Evolutionary conservation across 1,140 invertebrate species (phyloP).

Genomic region (Ceratoteleas bidentatus): DNA sequence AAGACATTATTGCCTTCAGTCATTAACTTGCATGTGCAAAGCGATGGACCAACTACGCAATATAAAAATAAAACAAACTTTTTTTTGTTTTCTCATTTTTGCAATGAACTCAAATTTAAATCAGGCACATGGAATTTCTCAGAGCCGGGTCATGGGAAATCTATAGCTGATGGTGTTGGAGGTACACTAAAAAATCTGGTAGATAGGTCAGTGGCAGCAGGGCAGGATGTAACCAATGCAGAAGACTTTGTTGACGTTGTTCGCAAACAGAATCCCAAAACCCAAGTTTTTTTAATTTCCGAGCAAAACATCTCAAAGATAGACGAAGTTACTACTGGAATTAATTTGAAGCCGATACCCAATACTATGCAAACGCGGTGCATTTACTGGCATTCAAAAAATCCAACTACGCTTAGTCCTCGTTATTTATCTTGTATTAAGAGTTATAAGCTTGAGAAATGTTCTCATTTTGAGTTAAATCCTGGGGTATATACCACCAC

Average conservation of each 20-base stretch:
- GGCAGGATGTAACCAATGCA: neutral
- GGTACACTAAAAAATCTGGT: neutral
- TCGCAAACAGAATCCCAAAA: too few relatives aligned
- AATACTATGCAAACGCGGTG: too few relatives aligned
- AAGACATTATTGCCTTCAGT: neutral
- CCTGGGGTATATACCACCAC: too few relatives aligned
- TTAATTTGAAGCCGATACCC: too few relatives aligned
- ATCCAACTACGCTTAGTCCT: too few relatives aligned
- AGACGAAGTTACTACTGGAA: too few relatives aligned
- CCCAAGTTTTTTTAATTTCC: too few relatives aligned
- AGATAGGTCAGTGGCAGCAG: neutral
- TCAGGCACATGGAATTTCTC: neutral
- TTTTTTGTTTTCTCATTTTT: neutral
- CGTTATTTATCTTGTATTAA: too few relatives aligned
- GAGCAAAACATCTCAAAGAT: too few relatives aligned
- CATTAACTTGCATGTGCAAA: neutral
- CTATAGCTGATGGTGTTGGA: neutral
- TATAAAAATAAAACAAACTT: constrained; percentile 6
- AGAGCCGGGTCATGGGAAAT: neutral
- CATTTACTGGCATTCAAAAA: too few relatives aligned
- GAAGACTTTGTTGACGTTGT: neutral
- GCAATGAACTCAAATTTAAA: neutral
- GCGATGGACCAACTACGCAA: constrained; percentile 2
- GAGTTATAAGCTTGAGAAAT: too few relatives aligned
- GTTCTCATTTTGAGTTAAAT: too few relatives aligned